phyloP scores from a whole-genome alignment of 2,888 invertebrate genomes.

The Strigamia crassipes region DNA sequence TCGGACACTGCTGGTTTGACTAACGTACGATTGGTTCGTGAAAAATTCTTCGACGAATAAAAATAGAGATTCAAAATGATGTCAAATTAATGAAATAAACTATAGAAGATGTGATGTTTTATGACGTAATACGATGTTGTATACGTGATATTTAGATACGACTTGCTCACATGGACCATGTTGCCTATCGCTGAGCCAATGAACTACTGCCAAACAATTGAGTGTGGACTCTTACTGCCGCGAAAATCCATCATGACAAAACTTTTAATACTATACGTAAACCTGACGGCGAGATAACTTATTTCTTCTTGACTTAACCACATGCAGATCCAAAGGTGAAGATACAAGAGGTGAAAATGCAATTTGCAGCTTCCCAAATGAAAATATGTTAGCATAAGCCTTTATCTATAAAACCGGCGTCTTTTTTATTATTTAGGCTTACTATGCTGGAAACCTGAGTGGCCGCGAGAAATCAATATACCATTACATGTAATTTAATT shows the following conservation, averaged over 20 bases:
- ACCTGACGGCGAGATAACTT: not conserved
- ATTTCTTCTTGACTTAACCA: not conserved
- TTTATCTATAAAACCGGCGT: not conserved
- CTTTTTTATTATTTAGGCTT: slow-evolving; percentile 12
- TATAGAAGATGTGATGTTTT: not conserved
- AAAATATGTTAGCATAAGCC: slow-evolving; percentile 1
- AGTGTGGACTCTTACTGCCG: not conserved
- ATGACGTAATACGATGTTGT: not conserved
- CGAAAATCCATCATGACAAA: slow-evolving; percentile 27
- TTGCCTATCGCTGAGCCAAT: not conserved
- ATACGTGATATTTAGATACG: not conserved
- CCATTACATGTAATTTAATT: not conserved
- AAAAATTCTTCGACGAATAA: not conserved
- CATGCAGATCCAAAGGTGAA: not conserved
- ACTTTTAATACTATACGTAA: not conserved
- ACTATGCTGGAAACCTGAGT: not conserved
- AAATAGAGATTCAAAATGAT: not conserved
- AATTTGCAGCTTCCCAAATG: not conserved
- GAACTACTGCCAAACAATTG: slow-evolving; percentile 20
- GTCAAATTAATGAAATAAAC: not conserved
- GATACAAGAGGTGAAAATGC: not conserved
- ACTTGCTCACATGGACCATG: not conserved
- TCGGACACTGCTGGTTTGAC: not conserved
- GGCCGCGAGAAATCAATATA: not conserved
- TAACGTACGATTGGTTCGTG: not conserved